Base-by-base conservation (phyloP, 2,113 vertebrate genomes). In the Podarcis raffonei region DNA sequence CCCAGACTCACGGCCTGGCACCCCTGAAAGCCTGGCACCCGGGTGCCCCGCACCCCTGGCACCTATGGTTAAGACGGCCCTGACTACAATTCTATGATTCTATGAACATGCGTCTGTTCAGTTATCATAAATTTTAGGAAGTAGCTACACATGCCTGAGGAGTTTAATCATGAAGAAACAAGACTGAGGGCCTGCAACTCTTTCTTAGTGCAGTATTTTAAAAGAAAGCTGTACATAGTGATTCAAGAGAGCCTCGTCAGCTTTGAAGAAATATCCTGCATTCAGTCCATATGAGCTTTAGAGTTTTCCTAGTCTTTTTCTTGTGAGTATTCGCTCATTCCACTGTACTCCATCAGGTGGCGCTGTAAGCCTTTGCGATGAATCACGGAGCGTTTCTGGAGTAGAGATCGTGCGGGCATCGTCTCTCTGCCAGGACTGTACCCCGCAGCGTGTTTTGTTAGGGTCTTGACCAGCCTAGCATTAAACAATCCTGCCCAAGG, bases 341-440 rank as follows among this genome's bases (percentile, higher is more conserved):
- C 74, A 23, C 6, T 20, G 15, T 57, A 18, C 6, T 42, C 85
- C 89, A 87, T 65, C 18, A 87, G 89, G 85, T 83, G 89, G 65
- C 79, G 35, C 74, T 77, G 35, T 86, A 71, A 62, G 62, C 66
- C 85, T 62, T 87, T 71, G 80, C 11, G 74, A 87, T 83, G 22
- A 90, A 86, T 76, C 59, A 84, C 48, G 30, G 82, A 62, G n/a
- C 81, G 37, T 77, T 84, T 39, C 65, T 9, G 2, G 62, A 13
- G 39, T 39, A 71, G 75, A 79, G 66, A 37, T 32, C 13, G 48
- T 12, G 48, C 27, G 7, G 42, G 27, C 9, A 80, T 20, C 16
- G 25, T 83, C 83, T 80, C 12, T 76, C 42, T 82, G 79, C 12
- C 79, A 68, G 42, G 62, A 76, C 20, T 86, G 12, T 82, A 59